These are phyloP conservation scores for Ashinkailepas kermadecensis DNA, from an alignment of 2,888 invertebrate species.

Conservation along the genomic window DNA sequence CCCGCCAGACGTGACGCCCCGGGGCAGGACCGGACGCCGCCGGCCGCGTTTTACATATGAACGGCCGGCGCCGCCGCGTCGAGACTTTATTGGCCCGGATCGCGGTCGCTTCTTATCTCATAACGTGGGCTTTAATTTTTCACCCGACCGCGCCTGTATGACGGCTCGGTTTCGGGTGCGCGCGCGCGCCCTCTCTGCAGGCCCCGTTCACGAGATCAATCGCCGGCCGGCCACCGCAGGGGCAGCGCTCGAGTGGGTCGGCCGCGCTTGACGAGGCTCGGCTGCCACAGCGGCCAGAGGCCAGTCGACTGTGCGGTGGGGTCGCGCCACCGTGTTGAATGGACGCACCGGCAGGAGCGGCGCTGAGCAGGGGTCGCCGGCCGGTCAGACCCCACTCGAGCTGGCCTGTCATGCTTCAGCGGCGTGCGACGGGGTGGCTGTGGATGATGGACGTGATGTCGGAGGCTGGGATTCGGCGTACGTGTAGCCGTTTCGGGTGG, in stretches of 20 bases:
- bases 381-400: too few relatives aligned
- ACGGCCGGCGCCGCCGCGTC: background rate
- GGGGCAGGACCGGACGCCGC: background rate
- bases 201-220: background rate
- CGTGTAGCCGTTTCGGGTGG: too few relatives aligned
- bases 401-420: too few relatives aligned
- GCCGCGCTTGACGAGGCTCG: background rate
- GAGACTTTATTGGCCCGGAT: background rate
- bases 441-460: too few relatives aligned
- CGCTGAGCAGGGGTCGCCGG: too few relatives aligned
- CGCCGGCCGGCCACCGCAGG: background rate
- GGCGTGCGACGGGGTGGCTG: too few relatives aligned
- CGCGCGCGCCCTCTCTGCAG: background rate
- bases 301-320: background rate
- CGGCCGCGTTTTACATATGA: background rate
- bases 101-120: background rate
- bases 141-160: background rate
- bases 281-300: background rate
- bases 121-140: constrained; percentile 10
- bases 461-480: too few relatives aligned
- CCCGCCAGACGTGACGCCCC: too few relatives aligned
- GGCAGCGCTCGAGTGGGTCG: background rate
- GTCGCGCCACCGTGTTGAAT: too few relatives aligned
- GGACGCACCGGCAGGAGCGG: too few relatives aligned
- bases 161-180: background rate